Conservation (phyloP, 2,113 vertebrate genomes). For the Onychostruthus taczanowskii region DNA sequence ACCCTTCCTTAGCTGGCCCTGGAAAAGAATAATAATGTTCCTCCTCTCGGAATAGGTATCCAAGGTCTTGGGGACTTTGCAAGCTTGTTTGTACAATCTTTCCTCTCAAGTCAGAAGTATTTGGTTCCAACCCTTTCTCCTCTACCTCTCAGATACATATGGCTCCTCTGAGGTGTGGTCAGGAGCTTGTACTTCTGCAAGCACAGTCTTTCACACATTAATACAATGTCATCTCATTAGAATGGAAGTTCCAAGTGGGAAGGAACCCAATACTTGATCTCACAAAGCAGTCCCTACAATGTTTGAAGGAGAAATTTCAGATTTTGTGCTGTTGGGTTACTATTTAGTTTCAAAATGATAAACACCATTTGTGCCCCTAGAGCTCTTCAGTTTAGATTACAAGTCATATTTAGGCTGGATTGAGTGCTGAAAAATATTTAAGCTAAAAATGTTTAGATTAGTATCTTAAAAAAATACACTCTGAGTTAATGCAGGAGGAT, state of each 20-base stretch:
- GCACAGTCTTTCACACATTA: not conserved
- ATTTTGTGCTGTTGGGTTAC: not conserved
- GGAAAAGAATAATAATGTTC: not conserved
- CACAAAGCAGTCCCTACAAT: not conserved
- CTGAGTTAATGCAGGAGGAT: not conserved
- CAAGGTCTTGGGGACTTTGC: not conserved
- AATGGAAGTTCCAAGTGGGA: not conserved
- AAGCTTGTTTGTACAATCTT: not conserved
- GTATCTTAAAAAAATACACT: not conserved
- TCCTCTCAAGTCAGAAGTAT: not conserved
- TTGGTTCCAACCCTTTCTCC: not conserved
- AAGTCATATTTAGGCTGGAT: not conserved
- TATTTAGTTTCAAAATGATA: not conserved
- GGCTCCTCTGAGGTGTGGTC: not conserved
- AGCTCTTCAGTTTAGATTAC: not conserved
- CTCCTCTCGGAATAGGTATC: fast-evolving
- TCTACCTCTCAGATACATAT: not conserved
- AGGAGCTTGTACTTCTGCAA: not conserved
- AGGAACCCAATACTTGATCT: not conserved
- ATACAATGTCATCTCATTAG: not conserved
- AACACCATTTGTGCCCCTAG: not conserved
- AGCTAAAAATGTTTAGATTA: not conserved
- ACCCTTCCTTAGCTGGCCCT: not conserved
- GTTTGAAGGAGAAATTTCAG: not conserved
- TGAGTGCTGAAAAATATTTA: not conserved